phyloP scores from a whole-genome alignment of 2,113 vertebrate genomes.

The Hiodon alosoides region DNA sequence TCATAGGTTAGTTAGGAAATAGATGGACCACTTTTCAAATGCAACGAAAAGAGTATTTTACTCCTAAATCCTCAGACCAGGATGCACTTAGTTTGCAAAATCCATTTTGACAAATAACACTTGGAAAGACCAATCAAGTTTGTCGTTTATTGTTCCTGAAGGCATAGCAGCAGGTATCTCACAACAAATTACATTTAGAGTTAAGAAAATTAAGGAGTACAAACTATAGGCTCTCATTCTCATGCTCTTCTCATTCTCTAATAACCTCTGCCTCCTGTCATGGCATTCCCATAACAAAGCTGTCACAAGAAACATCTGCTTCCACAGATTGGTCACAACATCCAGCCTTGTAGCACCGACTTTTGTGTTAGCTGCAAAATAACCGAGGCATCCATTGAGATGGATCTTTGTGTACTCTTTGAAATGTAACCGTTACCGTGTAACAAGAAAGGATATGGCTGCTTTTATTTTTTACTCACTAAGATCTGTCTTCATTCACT shows the following conservation, averaged over 20 bases:
- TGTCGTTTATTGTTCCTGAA: slow-evolving; percentile 12
- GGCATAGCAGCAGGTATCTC: not conserved
- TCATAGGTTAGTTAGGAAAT: slow-evolving; percentile 13
- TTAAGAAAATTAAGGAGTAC: not conserved
- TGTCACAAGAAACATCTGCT: not conserved
- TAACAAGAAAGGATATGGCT: not conserved
- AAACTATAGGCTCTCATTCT: not conserved
- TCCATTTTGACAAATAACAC: not conserved
- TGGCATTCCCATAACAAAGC: slow-evolving; percentile 4
- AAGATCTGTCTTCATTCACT: not conserved
- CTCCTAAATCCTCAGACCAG: not conserved
- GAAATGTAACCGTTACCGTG: slow-evolving; percentile 7
- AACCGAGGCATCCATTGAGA: not conserved
- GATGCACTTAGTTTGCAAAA: slow-evolving; percentile 14
- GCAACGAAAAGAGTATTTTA: not conserved
- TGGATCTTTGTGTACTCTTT: not conserved
- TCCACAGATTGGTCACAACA: not conserved
- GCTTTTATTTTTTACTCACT: not conserved
- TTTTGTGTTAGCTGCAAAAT: too few relatives aligned
- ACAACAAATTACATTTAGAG: not conserved
- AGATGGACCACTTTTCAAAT: not conserved
- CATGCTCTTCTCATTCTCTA: not conserved
- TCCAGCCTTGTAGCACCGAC: not conserved
- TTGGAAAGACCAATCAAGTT: not conserved
- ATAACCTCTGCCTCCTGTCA: not conserved